Percentiles rank a stretch among this genome's conserved stretches.
Conservation (phyloP, 2,113 vertebrate genomes). For the Phocoena sinus region DNA sequence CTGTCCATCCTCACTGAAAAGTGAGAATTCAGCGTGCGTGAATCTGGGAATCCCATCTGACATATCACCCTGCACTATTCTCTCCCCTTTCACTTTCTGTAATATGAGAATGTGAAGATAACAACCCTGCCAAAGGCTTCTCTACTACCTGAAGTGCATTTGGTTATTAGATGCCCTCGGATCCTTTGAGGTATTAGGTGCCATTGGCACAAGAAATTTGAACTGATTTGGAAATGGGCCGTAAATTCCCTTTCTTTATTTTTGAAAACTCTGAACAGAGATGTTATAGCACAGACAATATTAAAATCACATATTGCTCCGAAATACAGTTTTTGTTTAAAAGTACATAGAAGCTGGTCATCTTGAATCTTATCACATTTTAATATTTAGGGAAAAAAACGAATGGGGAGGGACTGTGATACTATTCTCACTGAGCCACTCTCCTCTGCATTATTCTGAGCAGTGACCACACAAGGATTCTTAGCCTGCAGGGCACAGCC, state of each 20-base stretch:
- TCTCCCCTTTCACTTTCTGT: not conserved
- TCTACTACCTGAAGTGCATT: not conserved
- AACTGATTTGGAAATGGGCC: not conserved
- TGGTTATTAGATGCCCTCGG: not conserved
- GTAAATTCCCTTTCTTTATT: not conserved
- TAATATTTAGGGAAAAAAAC: not conserved
- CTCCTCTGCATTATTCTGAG: not conserved
- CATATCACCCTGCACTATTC: not conserved
- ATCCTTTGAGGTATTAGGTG: not conserved
- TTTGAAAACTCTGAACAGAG: not conserved
- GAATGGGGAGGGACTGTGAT: not conserved
- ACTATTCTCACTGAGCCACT: not conserved
- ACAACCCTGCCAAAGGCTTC: not conserved
- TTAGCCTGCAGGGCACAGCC: not conserved
- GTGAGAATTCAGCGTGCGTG: not conserved
- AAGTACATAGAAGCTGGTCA: not conserved
- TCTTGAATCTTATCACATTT: not conserved
- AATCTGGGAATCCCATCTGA: not conserved
- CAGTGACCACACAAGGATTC: not conserved
- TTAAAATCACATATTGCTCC: not conserved
- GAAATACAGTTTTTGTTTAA: not conserved
- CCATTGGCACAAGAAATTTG: not conserved
- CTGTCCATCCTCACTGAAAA: not conserved
- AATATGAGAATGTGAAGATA: not conserved
- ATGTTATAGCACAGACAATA: not conserved